phyloP scores from a whole-genome alignment of 1,140 invertebrate species.

The Ceratosolen solmsi region DNA sequence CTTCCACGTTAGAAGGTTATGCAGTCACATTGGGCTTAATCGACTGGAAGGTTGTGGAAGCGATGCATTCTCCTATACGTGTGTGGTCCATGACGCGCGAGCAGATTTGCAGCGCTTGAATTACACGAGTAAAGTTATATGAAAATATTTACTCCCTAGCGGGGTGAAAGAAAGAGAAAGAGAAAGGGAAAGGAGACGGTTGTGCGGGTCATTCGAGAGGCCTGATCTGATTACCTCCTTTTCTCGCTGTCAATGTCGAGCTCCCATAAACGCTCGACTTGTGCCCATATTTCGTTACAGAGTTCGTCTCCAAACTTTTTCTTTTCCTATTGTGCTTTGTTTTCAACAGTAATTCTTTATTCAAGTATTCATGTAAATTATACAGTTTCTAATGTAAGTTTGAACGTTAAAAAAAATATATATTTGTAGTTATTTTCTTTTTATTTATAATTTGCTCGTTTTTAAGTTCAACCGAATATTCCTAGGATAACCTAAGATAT shows the following conservation, averaged over 20 bases:
- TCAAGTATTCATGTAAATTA: no score
- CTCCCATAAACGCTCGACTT: slow-evolving; percentile 39
- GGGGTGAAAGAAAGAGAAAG: slow-evolving; percentile 39
- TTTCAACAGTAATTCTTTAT: no score
- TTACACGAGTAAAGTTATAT: slow-evolving; percentile 69
- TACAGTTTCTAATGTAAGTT: no score
- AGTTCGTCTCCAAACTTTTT: background rate
- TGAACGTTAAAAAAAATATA: no score
- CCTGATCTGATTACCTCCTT: slow-evolving; percentile 68
- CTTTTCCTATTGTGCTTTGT: background rate
- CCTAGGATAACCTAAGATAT: no score
- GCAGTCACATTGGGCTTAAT: background rate
- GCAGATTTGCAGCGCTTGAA: slow-evolving; percentile 65
- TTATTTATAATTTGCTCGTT: no score
- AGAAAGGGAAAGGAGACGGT: background rate
- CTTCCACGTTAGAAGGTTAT: background rate
- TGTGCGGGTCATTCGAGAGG: slow-evolving; percentile 68
- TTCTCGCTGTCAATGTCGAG: slow-evolving; percentile 40
- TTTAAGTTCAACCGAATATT: no score
- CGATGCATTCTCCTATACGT: background rate
- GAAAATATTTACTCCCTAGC: slow-evolving; percentile 70
- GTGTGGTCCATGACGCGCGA: slow-evolving; percentile 44
- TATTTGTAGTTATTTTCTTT: no score
- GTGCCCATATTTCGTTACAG: slow-evolving; percentile 47
- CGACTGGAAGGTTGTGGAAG: background rate